phyloP scores from a whole-genome alignment of 2,888 invertebrate genomes.

The Pecten maximus region DNA sequence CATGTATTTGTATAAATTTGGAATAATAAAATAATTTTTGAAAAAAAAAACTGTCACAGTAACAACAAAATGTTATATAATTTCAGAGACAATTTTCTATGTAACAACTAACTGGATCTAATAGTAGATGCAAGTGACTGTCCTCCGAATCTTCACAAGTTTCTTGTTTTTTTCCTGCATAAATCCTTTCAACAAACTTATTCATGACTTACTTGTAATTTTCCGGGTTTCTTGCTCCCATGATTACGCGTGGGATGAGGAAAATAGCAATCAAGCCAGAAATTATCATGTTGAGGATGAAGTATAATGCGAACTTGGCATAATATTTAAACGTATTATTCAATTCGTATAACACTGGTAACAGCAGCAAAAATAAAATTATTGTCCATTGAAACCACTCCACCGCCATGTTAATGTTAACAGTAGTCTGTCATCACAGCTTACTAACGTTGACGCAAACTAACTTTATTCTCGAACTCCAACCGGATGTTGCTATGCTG shows the following conservation, averaged over 20 bases:
- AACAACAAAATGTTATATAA: too few species aligned
- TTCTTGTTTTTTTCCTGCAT: too few species aligned
- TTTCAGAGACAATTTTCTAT: too few species aligned
- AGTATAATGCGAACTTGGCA: conserved; percentile 72
- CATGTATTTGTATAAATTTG: too few species aligned
- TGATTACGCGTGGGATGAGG: neutral
- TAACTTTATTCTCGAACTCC: neutral
- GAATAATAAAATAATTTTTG: too few species aligned
- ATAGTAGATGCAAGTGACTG: too few species aligned
- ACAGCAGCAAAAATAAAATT: conserved; percentile 66
- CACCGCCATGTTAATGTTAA: neutral
- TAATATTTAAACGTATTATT: conserved; percentile 73
- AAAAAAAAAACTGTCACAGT: too few species aligned
- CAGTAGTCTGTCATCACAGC: neutral
- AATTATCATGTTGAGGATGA: conserved; percentile 61
- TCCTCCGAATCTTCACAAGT: too few species aligned
- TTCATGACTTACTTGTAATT: neutral
- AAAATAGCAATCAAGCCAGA: conserved; percentile 40
- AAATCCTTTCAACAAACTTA: too few species aligned
- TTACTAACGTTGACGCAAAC: neutral
- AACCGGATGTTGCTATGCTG: conserved; percentile 5
- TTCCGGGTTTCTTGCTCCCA: neutral
- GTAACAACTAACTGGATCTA: too few species aligned
- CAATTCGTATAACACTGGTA: conserved; percentile 73
- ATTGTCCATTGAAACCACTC: conserved; percentile 65